Base-by-base conservation (phyloP, 2,113 vertebrate genomes). In the Melanerpes formicivorus region DNA sequence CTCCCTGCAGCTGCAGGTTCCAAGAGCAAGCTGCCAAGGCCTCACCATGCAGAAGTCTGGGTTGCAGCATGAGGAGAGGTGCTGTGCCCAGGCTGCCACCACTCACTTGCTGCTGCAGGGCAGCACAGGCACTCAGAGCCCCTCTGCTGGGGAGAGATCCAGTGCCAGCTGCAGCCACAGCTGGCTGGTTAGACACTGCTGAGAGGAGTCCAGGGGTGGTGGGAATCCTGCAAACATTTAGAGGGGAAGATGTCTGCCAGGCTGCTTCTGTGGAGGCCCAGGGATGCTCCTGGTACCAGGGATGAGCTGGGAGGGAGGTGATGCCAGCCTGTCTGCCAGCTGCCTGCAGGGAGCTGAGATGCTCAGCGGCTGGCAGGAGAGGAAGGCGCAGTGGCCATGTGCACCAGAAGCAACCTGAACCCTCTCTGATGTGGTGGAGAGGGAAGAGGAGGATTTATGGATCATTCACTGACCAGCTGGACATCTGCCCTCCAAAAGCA, bases 221-320 rank as follows among this genome's bases (percentile, higher is more conserved):
- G 10, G 10, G 14, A 80, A 62, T 22, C 32, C 70, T 50, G 37
- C 34, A 83, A 87, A 32, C 30, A 59, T 67, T 74, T 71, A 46
- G 14, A 71, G 17, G 19, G 54, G 29, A 52, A 84, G 69, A 30
- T 18, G 12, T 11, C 8, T 3, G 23, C 9, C 34, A 44, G 55
- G 48, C 23, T 48, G 3, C 34, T 69, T 56, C 50, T 42, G 30
- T 6, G 2, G 70, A 52, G 55, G 52, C 2, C 0, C 74, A 56
- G 11, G 52, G 48, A 29, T 42, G 71, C 2, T 14, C 19, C 27
- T 30, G 62, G 46, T 37, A 11, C 10, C 3, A 11, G 25, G 7
- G 29, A 11, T 1, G 16, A 79, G 23, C 11, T 19, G 40, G n/a
- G 30, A 25, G 4, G 0, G 12, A 48, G 26, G 8, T 4, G 56